phyloP scores from a whole-genome alignment of 1,140 invertebrate genomes.

The Ectropis grisescens region DNA sequence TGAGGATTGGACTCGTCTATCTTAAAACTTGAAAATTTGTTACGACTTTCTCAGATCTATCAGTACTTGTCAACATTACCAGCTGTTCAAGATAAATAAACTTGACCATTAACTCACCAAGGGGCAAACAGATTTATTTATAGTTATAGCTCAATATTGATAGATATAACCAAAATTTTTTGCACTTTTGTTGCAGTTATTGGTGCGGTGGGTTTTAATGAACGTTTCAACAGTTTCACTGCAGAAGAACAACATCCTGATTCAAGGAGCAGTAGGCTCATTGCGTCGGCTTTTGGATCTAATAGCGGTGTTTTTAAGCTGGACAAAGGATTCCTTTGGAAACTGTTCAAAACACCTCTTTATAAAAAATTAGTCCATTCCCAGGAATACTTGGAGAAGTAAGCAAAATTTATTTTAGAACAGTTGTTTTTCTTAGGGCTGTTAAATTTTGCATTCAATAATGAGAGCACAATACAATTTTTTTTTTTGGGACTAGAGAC shows the following conservation, averaged over 20 bases:
- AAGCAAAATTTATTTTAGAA: slow-evolving; percentile 27
- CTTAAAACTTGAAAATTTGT: too few species aligned
- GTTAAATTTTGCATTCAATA: too few species aligned
- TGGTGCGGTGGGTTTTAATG: slow-evolving; percentile 77
- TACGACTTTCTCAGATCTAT: too few species aligned
- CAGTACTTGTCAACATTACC: too few species aligned
- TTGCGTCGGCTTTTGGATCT: slow-evolving; percentile 78
- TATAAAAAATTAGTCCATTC: slow-evolving; percentile 79
- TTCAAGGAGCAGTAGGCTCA: slow-evolving; percentile 77
- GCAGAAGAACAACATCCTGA: slow-evolving; percentile 67
- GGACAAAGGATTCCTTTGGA: slow-evolving; percentile 85
- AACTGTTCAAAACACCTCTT: slow-evolving; percentile 77
- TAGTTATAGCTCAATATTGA: too few species aligned
- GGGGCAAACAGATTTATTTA: too few species aligned
- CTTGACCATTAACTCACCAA: too few species aligned
- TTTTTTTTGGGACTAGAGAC: too few species aligned
- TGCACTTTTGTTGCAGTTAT: slow-evolving; percentile 75
- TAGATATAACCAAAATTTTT: too few species aligned
- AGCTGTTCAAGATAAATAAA: too few species aligned
- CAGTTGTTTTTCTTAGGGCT: slow-evolving; percentile 8
- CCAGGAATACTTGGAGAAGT: slow-evolving; percentile 84
- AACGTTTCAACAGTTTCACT: slow-evolving; percentile 76
- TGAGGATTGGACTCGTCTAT: too few species aligned
- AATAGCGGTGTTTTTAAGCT: slow-evolving; percentile 80
- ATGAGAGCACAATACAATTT: too few species aligned